Base-by-base conservation (phyloP, 1,140 invertebrate genomes). In the Saccostrea glomerata region DNA sequence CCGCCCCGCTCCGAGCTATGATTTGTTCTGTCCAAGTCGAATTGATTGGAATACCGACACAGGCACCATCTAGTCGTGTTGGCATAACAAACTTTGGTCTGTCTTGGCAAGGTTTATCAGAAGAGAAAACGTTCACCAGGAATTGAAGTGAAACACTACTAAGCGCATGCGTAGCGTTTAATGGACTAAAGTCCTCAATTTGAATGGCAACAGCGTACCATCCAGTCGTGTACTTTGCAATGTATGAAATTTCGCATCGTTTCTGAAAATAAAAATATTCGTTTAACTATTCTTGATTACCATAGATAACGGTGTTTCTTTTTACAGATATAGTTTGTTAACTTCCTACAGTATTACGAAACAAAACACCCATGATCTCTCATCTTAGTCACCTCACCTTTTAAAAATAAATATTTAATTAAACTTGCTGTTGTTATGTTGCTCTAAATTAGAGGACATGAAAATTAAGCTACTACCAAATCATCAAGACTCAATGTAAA, bases 71-170 rank as follows among this genome's bases (percentile, higher is more conserved):
- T 2, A 36, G 12, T 15, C n/a, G 73, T 58, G 86, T 87, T 36
- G 86, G 86, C 25, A 36, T 55, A 56, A 82, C 12, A 30, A 87
- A 87, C 63, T 20, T 87, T 15, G 86, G 86, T 47, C 60, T 87
- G 30, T 40, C 55, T n/a, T 54, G 25, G 55, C 86, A 87, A 7
- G 25, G 25, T 30, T 12, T 36, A 36, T 87, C 36, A 5, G 86
- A 87, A 23, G 73, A n/a, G n/a, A 82, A 82, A 23, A 87, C 86
- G 30, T 58, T 23, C 2, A 82, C 73, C 23, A 87, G 56, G 56
- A 87, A 87, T 40, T 87, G 86, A 36, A 87, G 55, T 13, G 86
- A 73, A 13, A 87, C 86, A 87, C 86, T 87, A 58, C 86, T 87
- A 9, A 82, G 25, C 9, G 86, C n/a, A 20, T 87, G n/a, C 12